A percentile compares a stretch with the other conserved stretches of the same genome.
phyloP scores from a whole-genome alignment of 2,113 vertebrate genomes.

The Laticauda colubrina region DNA sequence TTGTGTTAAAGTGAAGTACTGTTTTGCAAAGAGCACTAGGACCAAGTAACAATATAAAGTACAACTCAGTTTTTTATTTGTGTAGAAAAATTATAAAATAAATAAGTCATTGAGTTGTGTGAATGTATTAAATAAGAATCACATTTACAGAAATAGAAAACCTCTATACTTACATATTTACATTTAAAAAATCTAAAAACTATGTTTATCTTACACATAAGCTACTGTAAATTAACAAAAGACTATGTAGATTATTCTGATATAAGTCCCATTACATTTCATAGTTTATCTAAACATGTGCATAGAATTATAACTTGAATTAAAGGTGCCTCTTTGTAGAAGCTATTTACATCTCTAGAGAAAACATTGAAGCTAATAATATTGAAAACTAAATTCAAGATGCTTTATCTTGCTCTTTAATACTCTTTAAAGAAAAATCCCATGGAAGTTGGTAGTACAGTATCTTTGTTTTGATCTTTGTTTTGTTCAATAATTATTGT shows the following conservation, averaged over 20 bases:
- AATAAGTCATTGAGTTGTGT: constrained; percentile 10
- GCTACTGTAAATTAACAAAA: neutral
- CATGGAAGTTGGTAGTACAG: neutral
- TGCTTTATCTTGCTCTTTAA: neutral
- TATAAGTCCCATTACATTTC: neutral
- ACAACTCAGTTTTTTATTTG: neutral
- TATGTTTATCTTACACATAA: neutral
- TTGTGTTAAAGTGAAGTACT: neutral
- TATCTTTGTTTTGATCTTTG: neutral
- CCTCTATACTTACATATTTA: constrained; percentile 24
- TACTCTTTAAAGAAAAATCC: neutral
- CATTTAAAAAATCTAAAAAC: neutral
- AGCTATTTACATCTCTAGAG: neutral
- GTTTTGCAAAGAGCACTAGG: neutral
- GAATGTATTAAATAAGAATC: constrained; percentile 27
- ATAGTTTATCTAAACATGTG: neutral
- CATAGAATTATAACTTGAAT: neutral
- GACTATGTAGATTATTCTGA: neutral
- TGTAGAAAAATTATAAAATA: constrained; percentile 35
- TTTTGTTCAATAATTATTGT: neutral
- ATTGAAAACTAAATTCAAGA: neutral
- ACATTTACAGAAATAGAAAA: constrained; percentile 22
- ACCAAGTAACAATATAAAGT: neutral
- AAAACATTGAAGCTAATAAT: neutral
- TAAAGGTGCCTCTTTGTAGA: neutral